Base-by-base conservation (phyloP, 1,140 invertebrate species). In the Zaprionus taronus region DNA sequence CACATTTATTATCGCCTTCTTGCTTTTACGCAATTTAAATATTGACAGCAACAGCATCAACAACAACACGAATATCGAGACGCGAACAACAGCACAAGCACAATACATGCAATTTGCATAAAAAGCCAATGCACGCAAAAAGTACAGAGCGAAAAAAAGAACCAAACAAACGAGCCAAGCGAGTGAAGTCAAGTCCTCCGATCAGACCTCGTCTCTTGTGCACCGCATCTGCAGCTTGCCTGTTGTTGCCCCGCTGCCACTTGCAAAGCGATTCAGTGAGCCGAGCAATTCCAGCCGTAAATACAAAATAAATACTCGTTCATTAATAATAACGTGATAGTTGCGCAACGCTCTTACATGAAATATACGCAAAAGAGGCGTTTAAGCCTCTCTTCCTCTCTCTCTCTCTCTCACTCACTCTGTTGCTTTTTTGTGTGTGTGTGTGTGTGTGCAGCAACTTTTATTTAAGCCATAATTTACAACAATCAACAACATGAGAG, bases 241-340 rank as follows among this genome's bases (percentile, higher is more conserved):
- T 22, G 36, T 22, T 24, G 24, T 34, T 34, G 58, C 17, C 9
- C n/a, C 12, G 7, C 15, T 57, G 70, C 55, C 17, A 60, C 49
- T 44, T 72, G 67, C 28, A 34, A 31, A 38, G 55, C 71, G 73
- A 69, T 44, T 69, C 58, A 60, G 49, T 66, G 77, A 57, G 64
- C 76, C 78, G 56, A 65, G 57, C 84, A 70, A 73, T 81, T 87
- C 69, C 85, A 71, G 72, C 69, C 79, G 85, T 84, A 90, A 90
- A 89, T 81, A 79, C 85, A 84, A 80, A 90, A 89, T 89, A 89
- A 89, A 89, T 89, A 90, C 84, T 90, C 85, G 84, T 89, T 89
- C 84, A 89, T 90, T 89, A 90, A 90, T 89, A 89, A 89, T 81
- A 90, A 89, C 79, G 84, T 79, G 84, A 87, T 87, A 87, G 84